phyloP scores from a whole-genome alignment of 2,888 invertebrate species.

The Cephus pygmeus region DNA sequence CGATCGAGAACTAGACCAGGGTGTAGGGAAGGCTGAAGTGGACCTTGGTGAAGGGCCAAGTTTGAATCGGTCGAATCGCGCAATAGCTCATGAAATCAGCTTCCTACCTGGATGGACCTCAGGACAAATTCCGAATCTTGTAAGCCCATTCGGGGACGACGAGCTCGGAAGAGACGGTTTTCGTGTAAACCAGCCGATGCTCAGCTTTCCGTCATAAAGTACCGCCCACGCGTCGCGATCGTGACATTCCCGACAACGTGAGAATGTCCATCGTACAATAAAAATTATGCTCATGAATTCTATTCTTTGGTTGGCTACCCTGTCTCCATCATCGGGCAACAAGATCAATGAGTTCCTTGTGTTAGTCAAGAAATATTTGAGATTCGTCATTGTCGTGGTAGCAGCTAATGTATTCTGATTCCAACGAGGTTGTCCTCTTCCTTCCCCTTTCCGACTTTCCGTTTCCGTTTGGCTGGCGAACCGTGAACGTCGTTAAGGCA shows the following conservation, averaged over 20 bases:
- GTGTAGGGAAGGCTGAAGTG: neutral
- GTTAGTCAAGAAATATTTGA: neutral
- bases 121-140: neutral
- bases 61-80: neutral
- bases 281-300: constrained; percentile 48
- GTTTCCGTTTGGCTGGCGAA: neutral
- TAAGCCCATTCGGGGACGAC: neutral
- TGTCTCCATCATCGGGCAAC: neutral
- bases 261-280: constrained; percentile 47
- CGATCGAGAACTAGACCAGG: neutral
- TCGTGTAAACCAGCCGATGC: constrained; percentile 49
- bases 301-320: constrained; percentile 16
- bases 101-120: neutral
- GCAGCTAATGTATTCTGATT: neutral
- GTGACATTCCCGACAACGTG: constrained; percentile 39
- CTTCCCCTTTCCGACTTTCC: neutral
- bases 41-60: neutral
- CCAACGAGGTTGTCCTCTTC: neutral
- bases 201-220: constrained; percentile 51
- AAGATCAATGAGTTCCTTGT: neutral
- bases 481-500: neutral
- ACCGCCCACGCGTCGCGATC: constrained; percentile 44
- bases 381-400: neutral
- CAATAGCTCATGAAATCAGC: neutral
- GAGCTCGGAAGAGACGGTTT: constrained; percentile 29